phyloP scores from a whole-genome alignment of 2,113 vertebrate species.

The Vicugna pacos region DNA sequence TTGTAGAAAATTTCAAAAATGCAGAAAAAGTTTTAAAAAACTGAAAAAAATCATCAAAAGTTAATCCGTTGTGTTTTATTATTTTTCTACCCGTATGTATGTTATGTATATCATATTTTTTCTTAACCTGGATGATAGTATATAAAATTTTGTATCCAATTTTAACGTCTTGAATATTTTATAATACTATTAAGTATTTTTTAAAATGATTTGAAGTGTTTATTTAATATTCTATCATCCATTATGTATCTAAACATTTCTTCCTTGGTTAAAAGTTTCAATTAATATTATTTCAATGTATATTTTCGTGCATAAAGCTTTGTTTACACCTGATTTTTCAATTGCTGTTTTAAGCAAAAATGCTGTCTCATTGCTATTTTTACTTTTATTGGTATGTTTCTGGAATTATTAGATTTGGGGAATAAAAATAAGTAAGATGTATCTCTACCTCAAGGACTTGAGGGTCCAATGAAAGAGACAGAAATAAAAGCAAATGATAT shows the following conservation, averaged over 20 bases:
- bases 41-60: background rate
- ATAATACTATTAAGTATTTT: background rate
- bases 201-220: background rate
- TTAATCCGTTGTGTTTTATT: background rate
- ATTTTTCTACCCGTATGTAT: background rate
- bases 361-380: background rate
- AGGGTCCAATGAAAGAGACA: background rate
- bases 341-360: slow-evolving; percentile 23
- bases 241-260: background rate
- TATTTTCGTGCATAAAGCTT: background rate
- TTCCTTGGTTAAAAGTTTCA: background rate
- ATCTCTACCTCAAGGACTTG: background rate
- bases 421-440: background rate
- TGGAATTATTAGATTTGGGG: background rate
- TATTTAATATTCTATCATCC: background rate
- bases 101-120: background rate
- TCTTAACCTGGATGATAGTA: background rate
- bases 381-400: background rate
- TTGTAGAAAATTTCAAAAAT: background rate
- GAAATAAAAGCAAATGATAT: background rate
- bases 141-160: background rate
- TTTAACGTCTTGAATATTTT: background rate
- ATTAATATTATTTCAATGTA: background rate
- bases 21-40: background rate
- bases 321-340: background rate